These are phyloP conservation scores for Achroia grisella DNA, from an alignment of 1,140 invertebrate species.

Conservation along the genomic window DNA sequence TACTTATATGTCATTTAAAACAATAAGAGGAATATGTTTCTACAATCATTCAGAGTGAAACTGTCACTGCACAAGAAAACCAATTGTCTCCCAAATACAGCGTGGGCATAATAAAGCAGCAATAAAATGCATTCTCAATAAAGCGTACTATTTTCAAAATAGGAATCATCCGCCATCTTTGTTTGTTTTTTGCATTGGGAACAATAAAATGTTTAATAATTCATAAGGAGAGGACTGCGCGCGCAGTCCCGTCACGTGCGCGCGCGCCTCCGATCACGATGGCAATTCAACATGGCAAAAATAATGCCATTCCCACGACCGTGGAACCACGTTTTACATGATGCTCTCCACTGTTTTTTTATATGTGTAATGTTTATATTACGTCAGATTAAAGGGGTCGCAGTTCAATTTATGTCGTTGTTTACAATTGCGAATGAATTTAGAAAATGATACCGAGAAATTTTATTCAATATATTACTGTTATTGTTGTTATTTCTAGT, in stretches of 20 bases:
- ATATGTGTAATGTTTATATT: background rate
- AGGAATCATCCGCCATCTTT: constrained; percentile 38
- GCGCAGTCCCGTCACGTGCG: constrained; percentile 52
- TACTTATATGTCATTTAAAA: no score
- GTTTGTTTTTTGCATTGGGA: constrained; percentile 39
- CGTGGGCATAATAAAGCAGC: constrained; percentile 37
- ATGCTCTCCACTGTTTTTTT: constrained; percentile 4
- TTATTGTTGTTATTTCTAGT: no score
- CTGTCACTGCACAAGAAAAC: constrained; percentile 5
- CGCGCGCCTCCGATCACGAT: constrained; percentile 24
- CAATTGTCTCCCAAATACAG: constrained; percentile 46
- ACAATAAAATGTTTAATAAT: constrained; percentile 68
- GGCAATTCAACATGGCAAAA: constrained; percentile 46
- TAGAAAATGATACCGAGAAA: no score
- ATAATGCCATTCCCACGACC: constrained; percentile 63
- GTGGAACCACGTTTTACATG: constrained; percentile 56
- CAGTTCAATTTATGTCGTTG: no score
- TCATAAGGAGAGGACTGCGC: constrained; percentile 42
- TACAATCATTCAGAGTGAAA: no score
- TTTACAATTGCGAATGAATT: no score
- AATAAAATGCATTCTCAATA: constrained; percentile 29
- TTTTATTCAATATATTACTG: no score
- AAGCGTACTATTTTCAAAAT: constrained; percentile 54
- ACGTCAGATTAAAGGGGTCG: background rate
- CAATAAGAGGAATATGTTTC: no score